phyloP scores from a whole-genome alignment of 1,140 invertebrate species.

The Zelostemma sp. region DNA sequence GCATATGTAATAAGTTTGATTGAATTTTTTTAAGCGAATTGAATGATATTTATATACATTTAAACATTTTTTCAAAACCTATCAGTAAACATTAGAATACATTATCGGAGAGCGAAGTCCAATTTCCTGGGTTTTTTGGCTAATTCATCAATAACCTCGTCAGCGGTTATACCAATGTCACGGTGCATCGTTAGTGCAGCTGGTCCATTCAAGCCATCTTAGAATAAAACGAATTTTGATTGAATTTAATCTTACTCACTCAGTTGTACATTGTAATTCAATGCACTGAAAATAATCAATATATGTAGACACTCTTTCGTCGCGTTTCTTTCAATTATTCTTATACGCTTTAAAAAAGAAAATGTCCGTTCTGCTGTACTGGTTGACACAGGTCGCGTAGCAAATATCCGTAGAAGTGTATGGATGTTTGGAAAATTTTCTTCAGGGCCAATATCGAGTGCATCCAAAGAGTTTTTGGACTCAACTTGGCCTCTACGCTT shows the following conservation, averaged over 20 bases:
- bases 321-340: neutral
- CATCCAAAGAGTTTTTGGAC: neutral
- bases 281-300: no score
- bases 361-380: neutral
- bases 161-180: neutral
- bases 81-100: no score
- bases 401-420: neutral
- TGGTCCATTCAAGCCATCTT: neutral
- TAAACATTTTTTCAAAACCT: no score
- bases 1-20: no score
- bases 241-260: neutral
- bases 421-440: neutral
- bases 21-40: no score
- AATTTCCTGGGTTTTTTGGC: neutral
- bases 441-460: neutral
- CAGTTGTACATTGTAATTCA: no score
- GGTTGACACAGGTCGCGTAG: neutral
- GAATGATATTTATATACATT: no score
- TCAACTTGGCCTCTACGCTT: neutral
- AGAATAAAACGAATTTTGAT: neutral
- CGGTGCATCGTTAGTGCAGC: neutral
- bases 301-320: neutral
- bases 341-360: neutral
- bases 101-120: no score
- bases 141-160: neutral